Evolutionary conservation across 1,140 invertebrate genomes (phyloP).

Genomic region (Tribolium madens): DNA sequence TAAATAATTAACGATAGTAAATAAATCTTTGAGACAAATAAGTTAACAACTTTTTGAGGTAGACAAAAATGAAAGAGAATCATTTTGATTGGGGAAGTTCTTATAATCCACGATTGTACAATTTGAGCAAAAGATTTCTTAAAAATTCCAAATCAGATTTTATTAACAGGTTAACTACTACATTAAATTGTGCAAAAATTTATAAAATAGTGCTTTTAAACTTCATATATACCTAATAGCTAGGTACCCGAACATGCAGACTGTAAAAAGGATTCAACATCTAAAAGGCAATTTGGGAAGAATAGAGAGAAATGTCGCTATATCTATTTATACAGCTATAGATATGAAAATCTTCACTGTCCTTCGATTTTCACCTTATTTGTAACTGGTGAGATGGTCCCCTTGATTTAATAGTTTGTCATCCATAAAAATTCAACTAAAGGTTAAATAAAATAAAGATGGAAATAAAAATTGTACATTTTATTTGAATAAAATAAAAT

Average conservation of each 20-base stretch:
- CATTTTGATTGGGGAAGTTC: conserved; percentile 4
- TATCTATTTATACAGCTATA: conserved; percentile 1
- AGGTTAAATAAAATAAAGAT: background rate
- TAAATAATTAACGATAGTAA: background rate
- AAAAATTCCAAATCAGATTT: background rate
- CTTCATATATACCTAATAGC: conserved; percentile 17
- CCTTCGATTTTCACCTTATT: conserved; percentile 40
- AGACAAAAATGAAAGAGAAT: background rate
- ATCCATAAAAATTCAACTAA: background rate
- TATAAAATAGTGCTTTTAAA: conserved; percentile 48
- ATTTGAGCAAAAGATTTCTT: conserved; percentile 29
- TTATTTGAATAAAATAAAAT: conserved; percentile 10
- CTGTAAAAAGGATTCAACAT: conserved; percentile 34
- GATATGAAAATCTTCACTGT: conserved; percentile 37
- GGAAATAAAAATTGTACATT: background rate
- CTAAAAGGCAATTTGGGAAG: conserved; percentile 38
- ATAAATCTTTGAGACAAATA: background rate
- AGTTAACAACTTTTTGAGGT: background rate
- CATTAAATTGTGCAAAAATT: conserved; percentile 47
- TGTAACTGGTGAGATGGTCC: conserved; percentile 19
- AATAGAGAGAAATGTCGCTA: conserved; percentile 25
- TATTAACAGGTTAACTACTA: conserved; percentile 22
- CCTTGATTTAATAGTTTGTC: background rate
- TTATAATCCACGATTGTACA: conserved; percentile 29
- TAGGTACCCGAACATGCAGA: conserved; percentile 27